Evolutionary conservation across 2,797 vertebrate species (phyloP).

Genomic region (Chiroxiphia lanceolata): DNA sequence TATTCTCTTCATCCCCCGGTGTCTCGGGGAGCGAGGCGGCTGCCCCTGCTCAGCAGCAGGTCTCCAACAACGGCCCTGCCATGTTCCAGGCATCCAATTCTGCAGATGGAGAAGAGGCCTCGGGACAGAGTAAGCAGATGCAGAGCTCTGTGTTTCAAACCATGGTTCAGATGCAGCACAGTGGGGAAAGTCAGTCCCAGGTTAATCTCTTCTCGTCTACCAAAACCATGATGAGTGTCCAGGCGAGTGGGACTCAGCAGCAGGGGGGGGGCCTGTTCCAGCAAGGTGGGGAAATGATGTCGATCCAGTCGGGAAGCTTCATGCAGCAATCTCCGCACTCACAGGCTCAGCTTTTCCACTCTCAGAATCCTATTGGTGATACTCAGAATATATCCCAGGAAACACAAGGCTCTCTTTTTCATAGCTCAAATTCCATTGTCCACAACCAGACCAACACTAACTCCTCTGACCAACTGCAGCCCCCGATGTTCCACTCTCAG

Average conservation of each 20-base stretch:
- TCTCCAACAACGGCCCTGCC: slow-evolving; percentile 72
- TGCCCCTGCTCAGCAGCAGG: slow-evolving; percentile 81
- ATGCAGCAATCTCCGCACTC: slow-evolving; percentile 91
- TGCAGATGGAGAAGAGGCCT: slow-evolving; percentile 74
- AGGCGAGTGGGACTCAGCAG: slow-evolving; percentile 80
- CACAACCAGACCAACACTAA: slow-evolving; percentile 83
- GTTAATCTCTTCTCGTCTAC: slow-evolving; percentile 87
- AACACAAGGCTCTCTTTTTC: slow-evolving; percentile 86
- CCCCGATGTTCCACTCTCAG: slow-evolving; percentile 88
- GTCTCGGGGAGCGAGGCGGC: slow-evolving; percentile 79
- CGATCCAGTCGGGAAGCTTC: slow-evolving; percentile 88
- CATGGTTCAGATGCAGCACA: slow-evolving; percentile 82
- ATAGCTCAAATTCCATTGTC: slow-evolving; percentile 76
- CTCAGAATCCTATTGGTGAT: slow-evolving; percentile 85
- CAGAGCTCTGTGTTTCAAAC: slow-evolving; percentile 79
- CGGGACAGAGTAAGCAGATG: slow-evolving; percentile 77
- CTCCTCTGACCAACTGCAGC: slow-evolving; percentile 90
- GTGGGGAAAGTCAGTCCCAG: slow-evolving; percentile 76
- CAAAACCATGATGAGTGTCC: slow-evolving; percentile 80
- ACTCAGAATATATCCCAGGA: slow-evolving; percentile 83
- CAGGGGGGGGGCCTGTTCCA: slow-evolving; percentile 88
- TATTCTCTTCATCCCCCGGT: slow-evolving; percentile 81
- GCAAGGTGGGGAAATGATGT: slow-evolving; percentile 88
- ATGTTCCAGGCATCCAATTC: slow-evolving; percentile 82
- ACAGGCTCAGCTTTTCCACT: slow-evolving; percentile 89